Percentiles rank a stretch among this genome's conserved stretches.
Evolutionary conservation across 2,888 invertebrate genomes (phyloP).

Genomic region (Morpho achilles): DNA sequence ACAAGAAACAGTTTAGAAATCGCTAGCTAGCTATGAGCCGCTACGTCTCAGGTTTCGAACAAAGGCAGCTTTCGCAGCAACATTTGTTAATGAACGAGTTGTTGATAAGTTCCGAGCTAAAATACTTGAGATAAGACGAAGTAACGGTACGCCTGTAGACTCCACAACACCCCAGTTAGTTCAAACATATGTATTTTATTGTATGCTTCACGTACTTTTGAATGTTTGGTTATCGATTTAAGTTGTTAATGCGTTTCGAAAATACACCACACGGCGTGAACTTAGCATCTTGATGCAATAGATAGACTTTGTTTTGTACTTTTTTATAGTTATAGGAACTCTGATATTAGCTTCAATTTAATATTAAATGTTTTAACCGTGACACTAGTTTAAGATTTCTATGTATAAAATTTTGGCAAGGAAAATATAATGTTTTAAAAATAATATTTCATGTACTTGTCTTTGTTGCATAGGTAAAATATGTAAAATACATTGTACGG

Average conservation of each 20-base stretch:
- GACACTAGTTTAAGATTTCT: too few species aligned
- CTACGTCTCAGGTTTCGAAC: constrained; percentile 10
- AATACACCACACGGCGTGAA: constrained; percentile 12
- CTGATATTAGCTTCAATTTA: too few species aligned
- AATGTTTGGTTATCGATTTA: constrained; percentile 27
- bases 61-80: constrained; percentile 22
- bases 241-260: constrained; percentile 17
- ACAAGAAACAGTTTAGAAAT: constrained; percentile 19
- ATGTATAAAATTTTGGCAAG: too few species aligned
- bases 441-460: too few species aligned
- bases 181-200: constrained; percentile 40
- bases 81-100: constrained; percentile 25
- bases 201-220: constrained; percentile 30
- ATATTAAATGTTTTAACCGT: too few species aligned
- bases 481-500: too few species aligned
- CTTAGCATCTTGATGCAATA: constrained; percentile 4
- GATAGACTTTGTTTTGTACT: too few species aligned
- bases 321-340: too few species aligned
- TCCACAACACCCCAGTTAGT: constrained; percentile 34
- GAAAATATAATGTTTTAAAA: too few species aligned
- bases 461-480: too few species aligned
- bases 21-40: constrained; percentile 3
- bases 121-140: constrained; percentile 44
- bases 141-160: constrained; percentile 39
- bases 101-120: constrained; percentile 34